phyloP scores from a whole-genome alignment of 2,113 vertebrate species.

The Cyanistes caeruleus region DNA sequence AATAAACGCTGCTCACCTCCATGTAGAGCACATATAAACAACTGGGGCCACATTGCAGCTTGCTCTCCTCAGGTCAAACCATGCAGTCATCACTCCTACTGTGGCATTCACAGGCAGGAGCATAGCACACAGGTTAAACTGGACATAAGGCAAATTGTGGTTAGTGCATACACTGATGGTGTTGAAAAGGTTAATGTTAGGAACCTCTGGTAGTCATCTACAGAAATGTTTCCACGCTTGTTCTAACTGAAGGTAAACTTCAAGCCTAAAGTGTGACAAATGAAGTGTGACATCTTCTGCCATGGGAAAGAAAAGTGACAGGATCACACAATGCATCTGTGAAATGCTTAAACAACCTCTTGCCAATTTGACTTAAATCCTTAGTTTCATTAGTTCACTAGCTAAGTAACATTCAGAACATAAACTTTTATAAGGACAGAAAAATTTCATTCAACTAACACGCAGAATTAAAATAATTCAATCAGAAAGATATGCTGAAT shows the following conservation, averaged over 20 bases:
- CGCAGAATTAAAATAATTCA: background rate
- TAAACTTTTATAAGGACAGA: background rate
- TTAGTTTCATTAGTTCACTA: background rate
- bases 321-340: background rate
- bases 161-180: background rate
- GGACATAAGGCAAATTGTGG: background rate
- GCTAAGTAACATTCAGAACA: background rate
- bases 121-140: background rate
- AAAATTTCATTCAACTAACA: background rate
- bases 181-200: background rate
- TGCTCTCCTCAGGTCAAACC: background rate
- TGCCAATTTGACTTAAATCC: background rate
- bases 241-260: background rate
- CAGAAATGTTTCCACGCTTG: background rate
- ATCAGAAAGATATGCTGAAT: background rate
- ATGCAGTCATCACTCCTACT: rapidly evolving
- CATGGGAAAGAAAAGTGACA: background rate
- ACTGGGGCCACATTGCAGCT: rapidly evolving
- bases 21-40: background rate
- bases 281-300: background rate
- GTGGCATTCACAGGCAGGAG: background rate
- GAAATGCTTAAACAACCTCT: background rate
- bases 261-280: background rate
- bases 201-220: background rate
- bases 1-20: background rate